Evolutionary conservation across 1,140 invertebrate genomes (phyloP), one percentile per base, ranked within the genome.

Genomic region (Macrocentrus cingulum): DNA sequence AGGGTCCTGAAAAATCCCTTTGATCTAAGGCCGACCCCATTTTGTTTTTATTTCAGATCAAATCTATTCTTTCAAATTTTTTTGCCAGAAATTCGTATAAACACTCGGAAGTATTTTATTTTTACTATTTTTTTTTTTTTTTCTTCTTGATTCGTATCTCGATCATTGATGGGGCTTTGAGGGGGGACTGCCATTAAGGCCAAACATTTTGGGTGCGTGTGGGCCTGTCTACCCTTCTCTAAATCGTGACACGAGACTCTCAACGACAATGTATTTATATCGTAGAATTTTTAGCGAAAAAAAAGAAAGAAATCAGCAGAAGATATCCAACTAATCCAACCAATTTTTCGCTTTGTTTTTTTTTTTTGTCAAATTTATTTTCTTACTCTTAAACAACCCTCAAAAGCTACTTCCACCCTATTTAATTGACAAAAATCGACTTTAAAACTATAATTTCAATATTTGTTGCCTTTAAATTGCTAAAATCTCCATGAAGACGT

Each of bases 151-250:
- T 56, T 13, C 8, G 22, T 57, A 57, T 57, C 55, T 57, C 44
- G 44, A 46, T 34, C 44, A 48, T 23, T 15, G 19, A 49, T 23
- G 16, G 23, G 16, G 55, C 23, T 18, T 18, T 18, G 15, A 34
- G 36, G 46, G 13, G 50, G 60, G 13, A 50, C 44, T 44, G 15
- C 55, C 41, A 57, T 56, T 58, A 58, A 58, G 29, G 49, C 49
- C 52, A 23, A n/a, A 62, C 54, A 62, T 62, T 62, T 55, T n/a
- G n/a, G 36, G 51, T 58, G 36, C 51, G 36, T 53, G 60, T 57
- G 54, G 60, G 46, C 54, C 59, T 56, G 59, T 61, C 48, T 8
- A 16, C 36, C 16, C 16, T 42, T 23, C 34, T 20, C 34, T 20
- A 23, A 25, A 29, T 16, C n/a, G 13, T 32, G 23, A 54, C 16